Evolutionary conservation across 2,113 vertebrate species (phyloP).

Genomic region (Orycteropus afer): DNA sequence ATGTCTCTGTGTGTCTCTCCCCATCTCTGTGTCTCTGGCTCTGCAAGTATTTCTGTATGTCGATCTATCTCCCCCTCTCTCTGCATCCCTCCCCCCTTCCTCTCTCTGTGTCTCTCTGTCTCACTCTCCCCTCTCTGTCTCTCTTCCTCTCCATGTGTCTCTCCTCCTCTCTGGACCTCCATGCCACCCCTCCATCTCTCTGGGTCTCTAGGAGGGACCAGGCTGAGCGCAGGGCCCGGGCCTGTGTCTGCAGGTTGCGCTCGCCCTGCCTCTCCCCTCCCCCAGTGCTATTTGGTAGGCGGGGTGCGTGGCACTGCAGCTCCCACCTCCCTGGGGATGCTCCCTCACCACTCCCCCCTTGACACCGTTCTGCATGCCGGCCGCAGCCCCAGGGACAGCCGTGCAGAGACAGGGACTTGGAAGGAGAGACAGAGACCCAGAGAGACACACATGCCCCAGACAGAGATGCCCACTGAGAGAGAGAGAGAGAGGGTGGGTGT

Average conservation of each 20-base stretch:
- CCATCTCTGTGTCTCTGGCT: background rate
- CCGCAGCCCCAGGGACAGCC: slow-evolving; percentile 68
- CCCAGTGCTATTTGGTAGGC: slow-evolving; percentile 77
- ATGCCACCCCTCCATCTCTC: background rate
- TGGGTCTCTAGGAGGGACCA: slow-evolving; percentile 71
- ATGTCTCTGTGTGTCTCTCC: background rate
- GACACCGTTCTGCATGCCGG: slow-evolving; percentile 10
- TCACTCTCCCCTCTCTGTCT: background rate
- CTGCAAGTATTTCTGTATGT: background rate
- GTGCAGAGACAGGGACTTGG: slow-evolving; percentile 1
- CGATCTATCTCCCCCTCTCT: background rate
- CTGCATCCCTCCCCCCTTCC: background rate
- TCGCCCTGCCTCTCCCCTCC: slow-evolving; percentile 24
- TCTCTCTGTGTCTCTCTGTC: background rate
- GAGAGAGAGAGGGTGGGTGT: background rate
- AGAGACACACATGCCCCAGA: background rate
- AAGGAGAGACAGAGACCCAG: slow-evolving; percentile 9
- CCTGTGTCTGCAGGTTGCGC: background rate
- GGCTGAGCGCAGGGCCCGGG: background rate
- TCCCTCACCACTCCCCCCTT: slow-evolving; percentile 43
- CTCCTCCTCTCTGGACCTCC: slow-evolving; percentile 68
- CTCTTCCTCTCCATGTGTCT: background rate
- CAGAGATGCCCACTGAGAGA: background rate
- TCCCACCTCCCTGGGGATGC: slow-evolving; percentile 74
- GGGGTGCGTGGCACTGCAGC: slow-evolving; percentile 79